Conservation (phyloP, 2,888 invertebrate genomes). For the Cenopis cana region DNA sequence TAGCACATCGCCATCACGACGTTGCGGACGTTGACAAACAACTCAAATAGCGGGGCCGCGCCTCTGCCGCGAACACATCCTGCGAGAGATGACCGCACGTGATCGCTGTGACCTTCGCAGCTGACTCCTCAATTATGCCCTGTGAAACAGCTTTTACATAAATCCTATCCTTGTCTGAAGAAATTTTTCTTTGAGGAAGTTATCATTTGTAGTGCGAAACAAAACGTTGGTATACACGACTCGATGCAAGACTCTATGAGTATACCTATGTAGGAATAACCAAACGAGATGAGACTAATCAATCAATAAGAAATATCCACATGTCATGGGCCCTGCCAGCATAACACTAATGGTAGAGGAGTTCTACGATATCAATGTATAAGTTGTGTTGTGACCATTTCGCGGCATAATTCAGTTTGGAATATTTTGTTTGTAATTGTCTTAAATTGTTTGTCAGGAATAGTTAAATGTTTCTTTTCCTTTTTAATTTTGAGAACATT, state of each 20-base stretch:
- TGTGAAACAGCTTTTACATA: not conserved
- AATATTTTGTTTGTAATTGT: too few relatives aligned
- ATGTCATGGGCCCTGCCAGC: too few relatives aligned
- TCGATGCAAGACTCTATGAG: not conserved
- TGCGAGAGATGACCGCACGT: conserved; percentile 32
- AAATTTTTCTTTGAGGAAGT: not conserved
- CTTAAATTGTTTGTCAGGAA: too few relatives aligned
- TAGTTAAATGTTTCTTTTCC: too few relatives aligned
- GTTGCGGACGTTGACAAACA: conserved; percentile 79
- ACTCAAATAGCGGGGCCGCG: conserved; percentile 56
- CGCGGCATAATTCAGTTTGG: too few relatives aligned
- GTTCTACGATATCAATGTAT: too few relatives aligned
- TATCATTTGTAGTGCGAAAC: too few relatives aligned
- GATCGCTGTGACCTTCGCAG: conserved; percentile 28
- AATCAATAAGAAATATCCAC: conserved; percentile 45
- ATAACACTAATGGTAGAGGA: too few relatives aligned
- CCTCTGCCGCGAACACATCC: conserved; percentile 32
- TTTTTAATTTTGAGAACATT: too few relatives aligned
- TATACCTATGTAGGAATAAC: not conserved
- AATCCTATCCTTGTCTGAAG: too few relatives aligned
- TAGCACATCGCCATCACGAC: conserved; percentile 65
- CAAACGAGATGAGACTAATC: conserved; percentile 7
- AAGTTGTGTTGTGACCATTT: too few relatives aligned
- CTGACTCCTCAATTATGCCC: conserved; percentile 15
- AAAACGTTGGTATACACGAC: not conserved